Evolutionary conservation across 2,113 vertebrate species (phyloP).

Genomic region (Rhynchomys soricoides): DNA sequence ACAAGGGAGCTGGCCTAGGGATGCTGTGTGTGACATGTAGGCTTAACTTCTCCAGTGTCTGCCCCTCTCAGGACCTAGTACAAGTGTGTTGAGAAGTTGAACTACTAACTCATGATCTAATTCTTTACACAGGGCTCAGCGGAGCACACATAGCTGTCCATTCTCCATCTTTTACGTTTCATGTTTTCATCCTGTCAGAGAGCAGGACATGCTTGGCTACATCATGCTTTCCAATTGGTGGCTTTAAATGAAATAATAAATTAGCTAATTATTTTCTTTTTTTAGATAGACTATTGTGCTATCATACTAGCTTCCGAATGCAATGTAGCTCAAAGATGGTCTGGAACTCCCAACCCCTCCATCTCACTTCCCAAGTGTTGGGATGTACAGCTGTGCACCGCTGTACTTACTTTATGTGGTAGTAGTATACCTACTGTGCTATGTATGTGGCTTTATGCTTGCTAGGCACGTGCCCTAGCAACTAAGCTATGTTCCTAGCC

Average conservation of each 20-base stretch:
- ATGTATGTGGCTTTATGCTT: too few species aligned
- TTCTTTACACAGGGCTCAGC: background rate
- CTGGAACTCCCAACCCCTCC: background rate
- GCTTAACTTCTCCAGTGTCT: background rate
- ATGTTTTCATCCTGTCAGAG: background rate
- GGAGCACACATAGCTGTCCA: background rate
- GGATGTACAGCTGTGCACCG: background rate
- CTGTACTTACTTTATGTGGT: background rate
- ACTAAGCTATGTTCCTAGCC: background rate
- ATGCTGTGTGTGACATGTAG: background rate
- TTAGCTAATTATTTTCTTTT: too few species aligned
- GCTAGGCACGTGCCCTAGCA: background rate
- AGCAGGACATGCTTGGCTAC: background rate
- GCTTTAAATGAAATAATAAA: background rate
- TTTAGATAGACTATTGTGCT: background rate
- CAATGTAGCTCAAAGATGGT: background rate
- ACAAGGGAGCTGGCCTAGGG: background rate
- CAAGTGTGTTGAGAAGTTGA: background rate
- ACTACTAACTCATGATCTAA: background rate
- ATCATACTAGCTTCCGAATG: background rate
- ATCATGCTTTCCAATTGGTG: background rate
- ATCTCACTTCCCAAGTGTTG: background rate
- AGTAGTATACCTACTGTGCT: too few species aligned
- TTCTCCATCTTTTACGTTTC: background rate
- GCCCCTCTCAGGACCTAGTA: background rate